These are phyloP conservation scores for Mesoclemmys tuberculata DNA, from an alignment of 2,113 vertebrate species.

Conservation along the genomic window DNA sequence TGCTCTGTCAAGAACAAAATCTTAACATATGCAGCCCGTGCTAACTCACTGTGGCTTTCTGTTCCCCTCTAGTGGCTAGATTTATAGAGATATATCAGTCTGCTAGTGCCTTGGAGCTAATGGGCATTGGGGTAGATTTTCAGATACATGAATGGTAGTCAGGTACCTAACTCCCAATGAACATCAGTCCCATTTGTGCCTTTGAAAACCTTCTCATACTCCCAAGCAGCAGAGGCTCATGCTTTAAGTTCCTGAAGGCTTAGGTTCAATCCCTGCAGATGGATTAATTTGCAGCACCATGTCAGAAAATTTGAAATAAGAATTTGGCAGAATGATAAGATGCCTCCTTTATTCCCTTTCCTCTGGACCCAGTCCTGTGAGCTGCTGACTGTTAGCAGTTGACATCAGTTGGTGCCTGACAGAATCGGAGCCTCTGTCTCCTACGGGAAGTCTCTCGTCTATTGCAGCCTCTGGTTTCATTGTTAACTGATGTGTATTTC, in stretches of 20 bases:
- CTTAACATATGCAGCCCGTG: constrained; percentile 47
- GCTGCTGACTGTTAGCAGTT: constrained; percentile 25
- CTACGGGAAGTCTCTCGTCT: constrained; percentile 44
- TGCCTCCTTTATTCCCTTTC: constrained; percentile 39
- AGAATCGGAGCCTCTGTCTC: constrained; percentile 34
- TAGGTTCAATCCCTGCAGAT: neutral
- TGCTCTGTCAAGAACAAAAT: constrained; percentile 41
- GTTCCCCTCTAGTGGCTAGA: constrained; percentile 36
- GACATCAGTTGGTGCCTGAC: constrained; percentile 27
- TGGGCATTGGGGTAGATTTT: neutral
- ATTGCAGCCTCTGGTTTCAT: constrained; percentile 57
- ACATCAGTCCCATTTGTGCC: neutral
- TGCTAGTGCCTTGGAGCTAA: neutral
- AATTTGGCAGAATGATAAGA: constrained; percentile 40
- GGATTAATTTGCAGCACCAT: neutral
- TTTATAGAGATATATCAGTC: neutral
- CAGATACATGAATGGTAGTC: neutral
- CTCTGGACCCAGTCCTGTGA: constrained; percentile 32
- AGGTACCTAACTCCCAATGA: neutral
- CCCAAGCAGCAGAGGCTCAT: constrained; percentile 35
- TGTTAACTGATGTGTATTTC: constrained; percentile 57
- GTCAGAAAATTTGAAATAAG: neutral
- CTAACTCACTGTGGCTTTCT: constrained; percentile 11
- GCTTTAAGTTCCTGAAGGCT: neutral
- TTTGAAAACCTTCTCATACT: constrained; percentile 32